Conservation (phyloP, 2,113 vertebrate species). For the Phocoena phocoena region DNA sequence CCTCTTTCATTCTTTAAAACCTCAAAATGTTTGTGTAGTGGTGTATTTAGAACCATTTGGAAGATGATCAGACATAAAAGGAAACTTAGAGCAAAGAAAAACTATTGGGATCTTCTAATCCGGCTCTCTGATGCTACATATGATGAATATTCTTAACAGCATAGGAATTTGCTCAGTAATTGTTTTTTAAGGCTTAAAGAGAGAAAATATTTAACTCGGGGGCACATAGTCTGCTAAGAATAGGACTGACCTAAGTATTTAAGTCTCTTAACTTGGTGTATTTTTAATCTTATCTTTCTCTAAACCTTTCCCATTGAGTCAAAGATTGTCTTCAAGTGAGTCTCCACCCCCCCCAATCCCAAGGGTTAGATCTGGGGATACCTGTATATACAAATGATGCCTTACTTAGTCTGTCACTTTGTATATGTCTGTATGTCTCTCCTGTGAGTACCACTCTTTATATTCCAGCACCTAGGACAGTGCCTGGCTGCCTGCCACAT, state of each 20-base stretch:
- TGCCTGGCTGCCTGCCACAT: neutral
- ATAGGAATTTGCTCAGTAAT: neutral
- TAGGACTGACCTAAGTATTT: neutral
- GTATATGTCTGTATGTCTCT: neutral
- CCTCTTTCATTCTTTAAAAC: slow-evolving; percentile 3
- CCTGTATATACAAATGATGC: neutral
- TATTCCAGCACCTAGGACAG: slow-evolving; percentile 30
- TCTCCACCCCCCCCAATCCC: neutral
- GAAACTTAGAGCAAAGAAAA: slow-evolving; percentile 21
- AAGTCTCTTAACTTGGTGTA: neutral
- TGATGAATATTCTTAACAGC: neutral
- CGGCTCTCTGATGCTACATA: neutral
- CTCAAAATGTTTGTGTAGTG: neutral
- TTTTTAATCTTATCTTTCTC: neutral
- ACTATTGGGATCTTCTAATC: neutral
- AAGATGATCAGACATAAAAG: neutral
- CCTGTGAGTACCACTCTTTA: neutral
- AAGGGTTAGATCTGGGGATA: neutral
- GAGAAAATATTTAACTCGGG: neutral
- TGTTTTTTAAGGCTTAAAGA: slow-evolving; percentile 9
- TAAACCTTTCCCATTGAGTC: neutral
- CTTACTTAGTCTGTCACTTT: neutral
- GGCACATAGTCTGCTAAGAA: slow-evolving; percentile 35
- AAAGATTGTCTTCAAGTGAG: neutral
- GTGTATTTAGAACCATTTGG: neutral